Percentiles rank a stretch among this genome's conserved stretches.
Conservation (phyloP, 2,113 vertebrate genomes). For the Clinocottus analis region DNA sequence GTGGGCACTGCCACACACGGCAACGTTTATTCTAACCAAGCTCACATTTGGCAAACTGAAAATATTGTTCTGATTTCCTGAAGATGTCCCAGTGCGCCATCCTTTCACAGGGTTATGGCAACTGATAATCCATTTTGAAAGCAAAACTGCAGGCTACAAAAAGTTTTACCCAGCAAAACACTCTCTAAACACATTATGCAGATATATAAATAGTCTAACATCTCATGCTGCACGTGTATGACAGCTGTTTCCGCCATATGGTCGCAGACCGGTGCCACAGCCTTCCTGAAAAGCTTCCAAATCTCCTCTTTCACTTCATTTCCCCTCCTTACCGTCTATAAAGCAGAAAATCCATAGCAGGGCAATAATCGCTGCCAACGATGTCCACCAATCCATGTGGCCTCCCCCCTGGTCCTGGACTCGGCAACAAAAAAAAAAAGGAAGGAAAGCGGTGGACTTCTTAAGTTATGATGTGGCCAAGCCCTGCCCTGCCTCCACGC, state of each 20-base stretch:
- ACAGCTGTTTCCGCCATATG: conserved; percentile 6
- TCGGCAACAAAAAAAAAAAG: conserved; percentile 54
- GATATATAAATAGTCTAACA: too few species aligned
- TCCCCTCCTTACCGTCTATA: conserved; percentile 70
- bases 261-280: not conserved
- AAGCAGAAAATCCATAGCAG: conserved; percentile 79
- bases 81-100: not conserved
- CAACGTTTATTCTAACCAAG: not conserved
- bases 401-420: conserved; percentile 51
- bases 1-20: too few species aligned
- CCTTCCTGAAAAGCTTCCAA: not conserved
- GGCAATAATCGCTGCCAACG: conserved; percentile 65
- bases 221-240: not conserved
- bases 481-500: conserved; percentile 55
- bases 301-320: not conserved
- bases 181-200: not conserved
- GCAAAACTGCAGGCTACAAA: not conserved
- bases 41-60: not conserved
- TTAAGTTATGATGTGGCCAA: conserved; percentile 44
- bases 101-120: not conserved
- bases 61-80: not conserved
- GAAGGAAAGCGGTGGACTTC: conserved; percentile 31
- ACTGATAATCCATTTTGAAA: not conserved
- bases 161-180: not conserved
- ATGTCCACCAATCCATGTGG: conserved; percentile 79